Percentiles rank a stretch among this genome's conserved stretches.
Conservation (phyloP, 2,888 invertebrate species). For the Cephus pygmeus region DNA sequence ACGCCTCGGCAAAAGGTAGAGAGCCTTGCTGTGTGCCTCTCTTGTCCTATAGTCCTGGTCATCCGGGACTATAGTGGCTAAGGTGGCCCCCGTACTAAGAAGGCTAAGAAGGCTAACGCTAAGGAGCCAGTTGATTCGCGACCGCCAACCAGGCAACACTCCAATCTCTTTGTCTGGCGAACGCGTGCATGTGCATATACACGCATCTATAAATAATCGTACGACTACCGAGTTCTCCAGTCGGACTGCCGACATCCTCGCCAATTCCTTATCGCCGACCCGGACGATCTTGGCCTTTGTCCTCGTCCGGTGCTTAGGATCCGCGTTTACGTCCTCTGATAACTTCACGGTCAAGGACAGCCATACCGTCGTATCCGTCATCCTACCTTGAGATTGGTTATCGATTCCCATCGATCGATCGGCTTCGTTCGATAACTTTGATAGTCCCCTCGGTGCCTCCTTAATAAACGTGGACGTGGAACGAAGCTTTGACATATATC, state of each 20-base stretch:
- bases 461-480: background rate
- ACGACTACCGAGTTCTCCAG: constrained; percentile 24
- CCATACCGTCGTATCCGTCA: background rate
- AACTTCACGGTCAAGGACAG: background rate
- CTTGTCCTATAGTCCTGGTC: constrained; percentile 44
- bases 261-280: constrained; percentile 21
- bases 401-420: background rate
- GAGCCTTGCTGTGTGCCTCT: background rate
- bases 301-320: background rate
- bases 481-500: background rate
- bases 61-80: constrained; percentile 46
- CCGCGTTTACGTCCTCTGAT: background rate
- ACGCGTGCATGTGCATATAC: constrained; percentile 9
- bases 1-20: background rate
- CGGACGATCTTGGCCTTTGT: constrained; percentile 11
- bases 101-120: constrained; percentile 12
- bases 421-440: background rate
- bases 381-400: background rate
- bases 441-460: background rate
- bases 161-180: constrained; percentile 42
- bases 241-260: constrained; percentile 7
- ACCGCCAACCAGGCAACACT: constrained; percentile 56
- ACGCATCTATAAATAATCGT: constrained; percentile 39
- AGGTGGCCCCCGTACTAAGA: constrained; percentile 18
- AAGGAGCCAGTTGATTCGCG: constrained; percentile 58